Base-by-base conservation (phyloP, 2,113 vertebrate species). In the Gadus macrocephalus region DNA sequence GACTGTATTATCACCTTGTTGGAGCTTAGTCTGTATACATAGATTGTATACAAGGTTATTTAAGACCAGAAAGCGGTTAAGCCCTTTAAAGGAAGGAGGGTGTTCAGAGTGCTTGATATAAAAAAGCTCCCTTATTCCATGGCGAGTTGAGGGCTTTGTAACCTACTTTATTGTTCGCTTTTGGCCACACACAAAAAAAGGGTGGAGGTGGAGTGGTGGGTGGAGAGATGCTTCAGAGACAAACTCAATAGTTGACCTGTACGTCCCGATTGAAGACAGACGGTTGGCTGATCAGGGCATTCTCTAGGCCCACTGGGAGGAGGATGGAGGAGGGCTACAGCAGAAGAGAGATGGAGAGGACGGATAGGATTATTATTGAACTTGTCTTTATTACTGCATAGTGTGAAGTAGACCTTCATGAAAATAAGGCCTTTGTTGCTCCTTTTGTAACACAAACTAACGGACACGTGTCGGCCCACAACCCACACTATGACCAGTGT, bases 191-290 rank as follows among this genome's bases (percentile, higher is more conserved):
- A 81, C 20, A 25, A 25, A 25, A 70, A 49, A 14, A 14, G 42
- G 42, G 42, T 7, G 11, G 42, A 14, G 42, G 42, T 49, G 42
- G 12, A 9, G 42, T 7, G 31, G 73, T 79, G 64, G 66, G 80
- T 79, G 78, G 71, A 78, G 70, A 81, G 78, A 80, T 75, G 78
- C 71, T 86, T 84, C 76, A 72, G 76, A 77, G 77, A 77, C 78
- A 79, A 83, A 83, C 79, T 80, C 67, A 69, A 72, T 68, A 67
- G 73, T 62, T 88, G 83, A 87, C 84, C 84, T 87, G 85, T 89
- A 74, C 79, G 79, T 78, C 76, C 77, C 81, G 83, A 88, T 85
- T 69, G 80, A 69, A 86, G 87, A 75, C 83, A 85, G 83, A 85
- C 71, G 15, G 64, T 77, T 67, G 81, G 76, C 70, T 7, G 61